Evolutionary conservation across 2,888 invertebrate species (phyloP).

Genomic region (Agrochola litura): DNA sequence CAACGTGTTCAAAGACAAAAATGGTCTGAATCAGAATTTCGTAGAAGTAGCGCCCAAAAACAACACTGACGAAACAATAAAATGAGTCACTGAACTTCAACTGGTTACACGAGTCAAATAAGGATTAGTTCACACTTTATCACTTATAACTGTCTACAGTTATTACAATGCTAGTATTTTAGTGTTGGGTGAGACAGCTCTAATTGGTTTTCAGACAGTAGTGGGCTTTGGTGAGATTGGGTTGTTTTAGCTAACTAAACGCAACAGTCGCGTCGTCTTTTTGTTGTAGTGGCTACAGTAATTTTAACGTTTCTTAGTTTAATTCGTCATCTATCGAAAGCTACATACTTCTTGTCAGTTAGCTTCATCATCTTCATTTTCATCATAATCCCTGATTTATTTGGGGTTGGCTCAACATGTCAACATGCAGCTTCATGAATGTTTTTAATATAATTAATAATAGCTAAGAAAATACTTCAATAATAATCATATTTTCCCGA

Average conservation of each 20-base stretch:
- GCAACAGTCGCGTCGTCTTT: neutral
- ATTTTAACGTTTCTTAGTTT: neutral
- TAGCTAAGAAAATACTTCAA: neutral
- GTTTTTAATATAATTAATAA: neutral
- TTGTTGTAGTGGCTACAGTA: no score
- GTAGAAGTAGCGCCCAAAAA: constrained; percentile 7
- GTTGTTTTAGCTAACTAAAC: constrained; percentile 4
- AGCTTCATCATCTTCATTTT: no score
- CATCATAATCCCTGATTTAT: no score
- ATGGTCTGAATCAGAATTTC: constrained; percentile 21
- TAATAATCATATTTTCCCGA: neutral
- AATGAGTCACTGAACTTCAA: constrained; percentile 39
- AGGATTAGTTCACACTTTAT: constrained; percentile 35
- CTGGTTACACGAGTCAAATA: constrained; percentile 32
- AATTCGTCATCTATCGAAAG: neutral
- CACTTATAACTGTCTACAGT: constrained; percentile 20
- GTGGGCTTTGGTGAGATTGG: neutral
- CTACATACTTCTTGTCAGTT: neutral
- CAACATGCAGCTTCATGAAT: neutral
- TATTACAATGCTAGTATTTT: constrained; percentile 39
- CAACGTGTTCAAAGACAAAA: constrained; percentile 11
- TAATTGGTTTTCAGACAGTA: neutral
- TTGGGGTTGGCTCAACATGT: no score
- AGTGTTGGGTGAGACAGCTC: constrained; percentile 9
- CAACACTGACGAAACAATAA: constrained; percentile 9